phyloP scores from a whole-genome alignment of 1,140 invertebrate species.

The Megalopta genalis region DNA sequence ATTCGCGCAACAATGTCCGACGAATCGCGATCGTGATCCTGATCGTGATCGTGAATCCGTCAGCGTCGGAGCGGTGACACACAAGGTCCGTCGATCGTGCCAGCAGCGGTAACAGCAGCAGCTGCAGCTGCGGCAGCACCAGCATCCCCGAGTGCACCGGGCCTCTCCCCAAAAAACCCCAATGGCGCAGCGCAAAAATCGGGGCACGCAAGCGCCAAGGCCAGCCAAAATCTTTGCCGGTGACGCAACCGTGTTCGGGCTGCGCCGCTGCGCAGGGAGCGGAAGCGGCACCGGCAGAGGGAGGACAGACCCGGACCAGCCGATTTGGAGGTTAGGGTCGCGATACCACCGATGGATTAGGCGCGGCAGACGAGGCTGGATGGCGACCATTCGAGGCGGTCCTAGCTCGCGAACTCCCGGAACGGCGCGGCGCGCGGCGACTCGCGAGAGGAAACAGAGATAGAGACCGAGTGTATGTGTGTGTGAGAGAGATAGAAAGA shows the following conservation, averaged over 20 bases:
- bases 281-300: no score
- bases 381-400: slow-evolving; percentile 12
- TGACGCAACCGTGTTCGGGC: slow-evolving; percentile 1
- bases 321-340: slow-evolving; percentile 58
- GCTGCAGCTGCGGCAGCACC: not conserved
- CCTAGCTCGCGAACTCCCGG: slow-evolving; percentile 15
- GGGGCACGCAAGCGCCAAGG: slow-evolving; percentile 24
- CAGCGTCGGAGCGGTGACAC: no score
- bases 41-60: no score
- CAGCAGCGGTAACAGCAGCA: not conserved
- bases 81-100: no score
- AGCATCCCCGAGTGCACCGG: not conserved
- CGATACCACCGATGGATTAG: slow-evolving; percentile 55
- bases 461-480: no score
- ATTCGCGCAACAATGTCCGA: no score
- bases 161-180: slow-evolving; percentile 18
- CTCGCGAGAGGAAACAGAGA: not conserved
- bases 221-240: slow-evolving; percentile 11
- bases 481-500: no score
- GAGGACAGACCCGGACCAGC: slow-evolving; percentile 13
- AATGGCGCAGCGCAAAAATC: slow-evolving; percentile 22
- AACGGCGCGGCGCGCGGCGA: slow-evolving; percentile 33
- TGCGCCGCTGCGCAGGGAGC: no score
- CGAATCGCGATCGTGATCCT: no score
- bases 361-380: slow-evolving; percentile 35